Conservation (phyloP, 2,888 invertebrate species). For the Eupithecia exiguata region DNA sequence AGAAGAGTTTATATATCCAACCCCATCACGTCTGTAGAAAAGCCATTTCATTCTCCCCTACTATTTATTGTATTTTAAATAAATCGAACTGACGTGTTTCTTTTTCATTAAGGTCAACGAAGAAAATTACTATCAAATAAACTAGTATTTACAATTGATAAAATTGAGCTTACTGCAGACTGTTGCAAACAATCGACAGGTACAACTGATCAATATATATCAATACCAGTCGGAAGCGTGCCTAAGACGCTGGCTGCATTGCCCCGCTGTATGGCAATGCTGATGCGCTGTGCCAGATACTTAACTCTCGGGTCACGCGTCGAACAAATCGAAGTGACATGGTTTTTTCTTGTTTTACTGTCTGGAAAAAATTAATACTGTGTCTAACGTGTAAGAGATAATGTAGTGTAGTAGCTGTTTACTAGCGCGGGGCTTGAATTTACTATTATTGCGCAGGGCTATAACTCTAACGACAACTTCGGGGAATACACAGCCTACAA, state of each 20-base stretch:
- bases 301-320: too few relatives aligned
- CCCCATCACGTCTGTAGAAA: neutral
- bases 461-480: slow-evolving; percentile 31
- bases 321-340: neutral
- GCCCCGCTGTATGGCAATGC: too few relatives aligned
- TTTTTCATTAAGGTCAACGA: too few relatives aligned
- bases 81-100: neutral
- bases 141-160: too few relatives aligned
- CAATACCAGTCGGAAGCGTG: too few relatives aligned
- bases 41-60: neutral
- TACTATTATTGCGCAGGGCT: slow-evolving; percentile 39
- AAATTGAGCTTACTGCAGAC: too few relatives aligned
- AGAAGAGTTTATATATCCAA: neutral
- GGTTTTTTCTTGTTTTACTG: neutral
- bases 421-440: slow-evolving; percentile 23
- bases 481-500: slow-evolving; percentile 19
- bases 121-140: too few relatives aligned
- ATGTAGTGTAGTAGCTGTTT: slow-evolving; percentile 14
- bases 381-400: neutral
- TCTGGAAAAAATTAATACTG: neutral
- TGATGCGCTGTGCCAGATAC: too few relatives aligned
- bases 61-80: neutral
- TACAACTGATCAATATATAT: too few relatives aligned
- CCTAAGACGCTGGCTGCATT: too few relatives aligned
- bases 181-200: too few relatives aligned